phyloP scores from a whole-genome alignment of 2,113 vertebrate species.

The Seriola aureovittata region DNA sequence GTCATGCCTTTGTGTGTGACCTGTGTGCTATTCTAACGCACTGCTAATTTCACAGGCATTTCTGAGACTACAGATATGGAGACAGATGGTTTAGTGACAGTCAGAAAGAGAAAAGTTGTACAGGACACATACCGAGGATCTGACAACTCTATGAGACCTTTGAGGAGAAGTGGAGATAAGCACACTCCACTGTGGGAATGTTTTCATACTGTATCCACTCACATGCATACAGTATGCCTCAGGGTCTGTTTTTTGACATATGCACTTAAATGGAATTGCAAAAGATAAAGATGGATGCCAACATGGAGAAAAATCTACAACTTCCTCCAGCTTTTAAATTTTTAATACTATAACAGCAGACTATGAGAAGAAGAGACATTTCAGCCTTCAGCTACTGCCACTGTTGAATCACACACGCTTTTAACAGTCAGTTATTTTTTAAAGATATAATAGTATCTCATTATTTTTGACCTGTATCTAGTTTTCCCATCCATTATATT shows the following conservation, averaged over 20 bases:
- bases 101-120: conserved; percentile 10
- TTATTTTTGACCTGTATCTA: neutral
- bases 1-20: conserved; percentile 59
- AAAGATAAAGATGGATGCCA: neutral
- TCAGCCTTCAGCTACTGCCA: too few species aligned
- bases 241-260: neutral
- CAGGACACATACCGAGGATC: conserved; percentile 21
- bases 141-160: conserved; percentile 27
- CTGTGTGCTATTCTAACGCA: conserved; percentile 26
- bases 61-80: conserved; percentile 20
- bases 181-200: neutral
- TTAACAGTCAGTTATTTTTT: neutral
- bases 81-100: conserved; percentile 28
- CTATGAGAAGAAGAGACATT: neutral
- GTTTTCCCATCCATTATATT: neutral
- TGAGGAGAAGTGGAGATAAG: conserved; percentile 11
- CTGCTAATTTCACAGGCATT: conserved; percentile 57
- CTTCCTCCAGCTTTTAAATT: neutral
- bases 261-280: neutral
- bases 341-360: neutral
- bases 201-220: neutral
- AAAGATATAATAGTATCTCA: too few species aligned
- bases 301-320: neutral
- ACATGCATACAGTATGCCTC: neutral
- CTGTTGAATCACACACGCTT: neutral